Evolutionary conservation across 2,113 vertebrate genomes (phyloP).

Genomic region (Nibea coibor): DNA sequence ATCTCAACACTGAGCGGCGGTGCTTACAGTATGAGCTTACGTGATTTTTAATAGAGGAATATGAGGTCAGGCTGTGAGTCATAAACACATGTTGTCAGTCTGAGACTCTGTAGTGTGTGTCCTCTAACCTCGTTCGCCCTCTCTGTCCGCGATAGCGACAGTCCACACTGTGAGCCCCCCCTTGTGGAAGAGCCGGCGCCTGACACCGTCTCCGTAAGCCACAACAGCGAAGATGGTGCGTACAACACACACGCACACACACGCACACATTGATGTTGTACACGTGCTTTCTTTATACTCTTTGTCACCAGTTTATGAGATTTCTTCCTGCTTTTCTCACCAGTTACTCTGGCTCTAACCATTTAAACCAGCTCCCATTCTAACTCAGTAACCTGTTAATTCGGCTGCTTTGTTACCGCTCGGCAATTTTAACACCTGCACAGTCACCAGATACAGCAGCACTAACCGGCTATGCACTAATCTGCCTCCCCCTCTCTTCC

Average conservation of each 20-base stretch:
- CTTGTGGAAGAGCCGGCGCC: conserved; percentile 90
- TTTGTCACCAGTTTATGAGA: conserved; percentile 20
- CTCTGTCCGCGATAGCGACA: conserved; percentile 87
- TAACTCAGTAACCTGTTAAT: conserved; percentile 32
- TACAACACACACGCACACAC: conserved; percentile 21
- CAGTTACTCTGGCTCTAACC: conserved; percentile 23
- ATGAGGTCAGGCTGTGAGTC: conserved; percentile 49
- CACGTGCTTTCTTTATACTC: neutral
- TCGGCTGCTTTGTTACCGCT: conserved; percentile 40
- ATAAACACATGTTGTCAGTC: conserved; percentile 2
- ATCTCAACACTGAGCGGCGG: neutral
- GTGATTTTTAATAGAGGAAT: neutral
- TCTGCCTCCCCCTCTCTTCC: conserved; percentile 46
- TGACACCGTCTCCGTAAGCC: conserved; percentile 87
- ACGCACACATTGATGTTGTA: neutral
- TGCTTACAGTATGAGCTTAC: neutral
- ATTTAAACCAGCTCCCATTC: conserved; percentile 45
- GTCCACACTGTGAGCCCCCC: conserved; percentile 92
- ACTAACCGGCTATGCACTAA: conserved; percentile 78
- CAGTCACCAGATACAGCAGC: conserved; percentile 39
- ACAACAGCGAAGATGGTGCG: conserved; percentile 95
- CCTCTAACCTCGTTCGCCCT: conserved; percentile 42
- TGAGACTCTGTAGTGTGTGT: conserved; percentile 1
- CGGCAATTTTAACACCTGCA: conserved; percentile 34
- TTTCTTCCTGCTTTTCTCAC: conserved; percentile 38